Evolutionary conservation across 35 echinoderm and acorn worm species (phyloP), one percentile per base, ranked within the genome.

Genomic region (Strongylocentrotus purpuratus): DNA sequence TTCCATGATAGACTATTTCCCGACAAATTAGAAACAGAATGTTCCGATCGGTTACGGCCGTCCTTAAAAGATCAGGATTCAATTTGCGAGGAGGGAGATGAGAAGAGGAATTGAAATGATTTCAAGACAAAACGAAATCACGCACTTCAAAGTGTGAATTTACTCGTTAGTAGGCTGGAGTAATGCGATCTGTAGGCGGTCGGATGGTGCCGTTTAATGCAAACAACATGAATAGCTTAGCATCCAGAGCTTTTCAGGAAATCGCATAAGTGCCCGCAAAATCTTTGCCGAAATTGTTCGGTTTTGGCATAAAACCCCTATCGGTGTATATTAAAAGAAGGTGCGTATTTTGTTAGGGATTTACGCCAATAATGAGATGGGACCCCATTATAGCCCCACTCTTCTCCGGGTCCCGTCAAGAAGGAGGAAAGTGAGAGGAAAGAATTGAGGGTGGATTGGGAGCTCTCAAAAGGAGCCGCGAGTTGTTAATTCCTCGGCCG

Each of bases 211-310:
- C 9, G 4, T 59, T 59, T 93, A 93, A 93, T 93, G 91, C 91
- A 93, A 93, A 93, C 91, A 93, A 46, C 31, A 46, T 93, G 91
- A 93, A 50, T 5, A 18, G 48, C 91, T 93, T 93, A 45, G 12
- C 48, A 93, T 50, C 91, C 17, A 32, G 91, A 93, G 45, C 48
- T 46, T 20, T 33, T 46, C 32, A 47, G 91, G 91, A 93, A 93
- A 93, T 93, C 91, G n/a, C 46, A 58, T 93, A 93, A 93, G 91
- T 93, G 91, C 91, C 91, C 35, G 46, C 91, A 93, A 31, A 93
- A 47, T 48, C 46, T 46, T 93, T 46, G 20, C 33, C 33, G 48
- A 93, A 93, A 48, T 93, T 93, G 32, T 46, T 46, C 48, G 91
- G 46, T 93, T 93, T 93, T 93, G 17, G 46, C 28, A 58, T 46